Base-by-base conservation (phyloP, 2,888 invertebrate species). In the Cryptophagus acutangulus region DNA sequence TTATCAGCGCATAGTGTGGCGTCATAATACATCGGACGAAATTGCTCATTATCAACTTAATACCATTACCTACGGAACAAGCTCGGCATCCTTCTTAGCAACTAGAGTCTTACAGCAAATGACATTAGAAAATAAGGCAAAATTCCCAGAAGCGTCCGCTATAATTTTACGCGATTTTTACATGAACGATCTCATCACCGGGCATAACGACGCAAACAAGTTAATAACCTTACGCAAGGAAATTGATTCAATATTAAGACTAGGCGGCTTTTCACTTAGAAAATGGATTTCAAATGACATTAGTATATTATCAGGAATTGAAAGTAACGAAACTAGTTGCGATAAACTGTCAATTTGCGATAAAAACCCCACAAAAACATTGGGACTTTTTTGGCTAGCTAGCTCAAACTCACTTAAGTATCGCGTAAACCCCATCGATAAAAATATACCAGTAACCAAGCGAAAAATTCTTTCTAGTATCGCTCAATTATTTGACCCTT, bases 401-500 rank as follows among this genome's bases (percentile, higher is more conserved):
- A 34, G 5, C 6, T 3, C 3, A 4, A 20, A 17, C 18, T n/a
- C n/a, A 18, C 6, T 34, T 4, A 6, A 18, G 6, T 34, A 17
- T 18, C 3, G n/a, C 3, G 12, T 34, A 6, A 34, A 16, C n/a
- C 16, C 16, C 13, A 31, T 5, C 5, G 4, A 13, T 6, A 13
- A 17, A n/a, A 18, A 8, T 24, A 6, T 14, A 2, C 2, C 17
- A 34, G 18, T 3, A 9, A 16, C 35, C 1, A 48, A 37, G 34
- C 28, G 50, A 24, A 9, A 6, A 6, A 35, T 43, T 10, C 37
- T 45, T 15, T 42, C 41, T n/a, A 18, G 9, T 13, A 48, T 45
- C n/a, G 33, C 40, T 1, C 20, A 29, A 18, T 36, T 48, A 13
- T 47, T 45, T 30, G 46, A 49, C 34, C 46, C 49, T 1, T 13